These are phyloP conservation scores for Lissonota sp. DNA, from an alignment of 2,888 invertebrate genomes.

Conservation along the genomic window DNA sequence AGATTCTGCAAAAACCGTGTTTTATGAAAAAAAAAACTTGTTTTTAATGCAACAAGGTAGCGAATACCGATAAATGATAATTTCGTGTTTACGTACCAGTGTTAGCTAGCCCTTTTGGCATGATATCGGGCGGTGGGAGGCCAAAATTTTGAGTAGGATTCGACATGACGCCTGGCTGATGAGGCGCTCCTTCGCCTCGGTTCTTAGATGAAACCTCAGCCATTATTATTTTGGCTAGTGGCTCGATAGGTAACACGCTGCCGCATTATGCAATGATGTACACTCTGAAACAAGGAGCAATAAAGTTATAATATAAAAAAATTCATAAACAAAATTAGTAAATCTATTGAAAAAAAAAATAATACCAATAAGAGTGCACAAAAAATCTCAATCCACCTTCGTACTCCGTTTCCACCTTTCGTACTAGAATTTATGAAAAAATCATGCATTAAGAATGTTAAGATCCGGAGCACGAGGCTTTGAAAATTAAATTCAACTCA, in stretches of 20 bases:
- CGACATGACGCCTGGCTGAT: constrained; percentile 80
- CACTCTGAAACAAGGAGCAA: constrained; percentile 65
- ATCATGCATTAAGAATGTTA: too few species aligned
- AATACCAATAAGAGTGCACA: not conserved
- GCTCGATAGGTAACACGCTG: constrained; percentile 71
- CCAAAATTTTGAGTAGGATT: constrained; percentile 78
- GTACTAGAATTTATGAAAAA: too few species aligned
- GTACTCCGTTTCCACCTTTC: too few species aligned
- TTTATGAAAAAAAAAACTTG: not conserved
- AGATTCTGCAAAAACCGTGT: not conserved
- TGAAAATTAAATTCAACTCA: not conserved
- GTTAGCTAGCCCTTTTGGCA: constrained; percentile 79
- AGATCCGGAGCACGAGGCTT: too few species aligned
- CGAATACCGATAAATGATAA: too few species aligned
- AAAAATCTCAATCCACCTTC: too few species aligned
- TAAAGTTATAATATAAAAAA: not conserved
- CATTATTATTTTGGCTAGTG: constrained; percentile 76
- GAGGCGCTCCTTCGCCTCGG: constrained; percentile 79
- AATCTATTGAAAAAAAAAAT: not conserved
- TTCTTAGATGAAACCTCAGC: constrained; percentile 79
- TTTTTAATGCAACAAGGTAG: not conserved
- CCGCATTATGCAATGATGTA: constrained; percentile 77
- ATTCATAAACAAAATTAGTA: not conserved
- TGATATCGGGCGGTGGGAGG: constrained; percentile 81
- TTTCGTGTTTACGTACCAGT: constrained; percentile 70